phyloP scores from a whole-genome alignment of 2,797 vertebrate species.

The Halcyon badia region DNA sequence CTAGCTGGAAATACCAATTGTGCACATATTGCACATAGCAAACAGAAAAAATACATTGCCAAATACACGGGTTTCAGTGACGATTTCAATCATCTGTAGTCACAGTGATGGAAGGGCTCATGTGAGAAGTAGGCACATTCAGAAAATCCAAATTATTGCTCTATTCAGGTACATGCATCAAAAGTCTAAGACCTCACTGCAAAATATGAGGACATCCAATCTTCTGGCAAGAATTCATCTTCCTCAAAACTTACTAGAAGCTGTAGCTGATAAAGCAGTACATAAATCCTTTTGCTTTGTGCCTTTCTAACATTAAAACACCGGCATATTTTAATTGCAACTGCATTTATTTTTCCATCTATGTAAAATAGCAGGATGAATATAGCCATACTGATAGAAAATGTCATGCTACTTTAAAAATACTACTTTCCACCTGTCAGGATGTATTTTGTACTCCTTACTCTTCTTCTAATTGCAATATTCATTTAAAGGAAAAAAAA shows the following conservation, averaged over 20 bases:
- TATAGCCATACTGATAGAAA: conserved; percentile 31
- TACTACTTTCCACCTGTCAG: conserved; percentile 33
- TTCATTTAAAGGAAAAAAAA: conserved; percentile 2
- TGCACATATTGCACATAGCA: conserved; percentile 23
- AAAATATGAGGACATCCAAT: conserved; percentile 12
- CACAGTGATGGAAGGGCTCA: conserved; percentile 16
- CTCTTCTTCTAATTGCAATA: conserved; percentile 42
- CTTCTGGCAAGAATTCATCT: conserved; percentile 20
- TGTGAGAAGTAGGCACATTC: background rate
- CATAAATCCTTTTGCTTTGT: background rate
- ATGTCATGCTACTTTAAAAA: conserved; percentile 41
- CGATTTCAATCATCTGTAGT: conserved; percentile 39
- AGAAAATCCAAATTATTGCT: conserved; percentile 31
- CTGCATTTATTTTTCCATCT: conserved; percentile 33
- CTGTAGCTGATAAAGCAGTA: conserved; percentile 31
- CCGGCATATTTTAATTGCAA: conserved; percentile 19
- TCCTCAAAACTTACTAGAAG: conserved; percentile 2
- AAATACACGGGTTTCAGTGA: conserved; percentile 11
- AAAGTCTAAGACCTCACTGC: conserved; percentile 1
- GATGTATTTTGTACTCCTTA: conserved; percentile 40
- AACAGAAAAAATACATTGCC: conserved; percentile 23
- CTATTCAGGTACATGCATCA: background rate
- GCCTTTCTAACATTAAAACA: conserved; percentile 9
- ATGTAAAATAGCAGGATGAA: conserved; percentile 18
- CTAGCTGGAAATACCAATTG: conserved; percentile 26